Conservation (phyloP, 2,113 vertebrate species). For the Dolichotis patagonum region DNA sequence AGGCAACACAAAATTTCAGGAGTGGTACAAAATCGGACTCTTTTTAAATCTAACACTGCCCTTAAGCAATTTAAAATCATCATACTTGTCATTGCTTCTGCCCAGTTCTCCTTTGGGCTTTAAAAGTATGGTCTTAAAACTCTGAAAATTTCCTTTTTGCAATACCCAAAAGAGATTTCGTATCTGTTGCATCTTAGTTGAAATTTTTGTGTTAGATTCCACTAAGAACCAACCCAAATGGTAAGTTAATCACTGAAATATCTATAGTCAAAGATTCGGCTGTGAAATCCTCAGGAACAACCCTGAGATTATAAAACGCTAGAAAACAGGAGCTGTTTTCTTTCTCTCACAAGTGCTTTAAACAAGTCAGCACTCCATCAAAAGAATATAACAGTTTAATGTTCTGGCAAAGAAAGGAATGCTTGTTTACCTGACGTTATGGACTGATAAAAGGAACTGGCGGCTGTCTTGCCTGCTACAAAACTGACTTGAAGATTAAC, state of each 20-base stretch:
- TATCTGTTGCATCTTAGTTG: constrained; percentile 22
- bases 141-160: background rate
- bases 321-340: constrained; percentile 58
- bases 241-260: background rate
- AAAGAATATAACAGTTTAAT: constrained; percentile 61
- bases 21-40: background rate
- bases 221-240: background rate
- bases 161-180: background rate
- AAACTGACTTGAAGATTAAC: constrained; percentile 62
- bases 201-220: background rate
- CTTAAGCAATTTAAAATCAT: background rate
- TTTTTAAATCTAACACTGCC: background rate
- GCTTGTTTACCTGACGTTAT: constrained; percentile 76
- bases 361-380: constrained; percentile 59
- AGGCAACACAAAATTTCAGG: background rate
- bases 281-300: constrained; percentile 30
- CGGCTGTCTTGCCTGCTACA: background rate
- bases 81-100: background rate
- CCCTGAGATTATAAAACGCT: constrained; percentile 2
- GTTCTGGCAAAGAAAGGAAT: constrained; percentile 60
- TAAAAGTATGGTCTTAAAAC: background rate
- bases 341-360: constrained; percentile 34
- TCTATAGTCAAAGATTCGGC: background rate
- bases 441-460: constrained; percentile 63
- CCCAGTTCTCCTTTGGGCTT: background rate